Evolutionary conservation across 2,113 vertebrate genomes (phyloP), one percentile per base, ranked within the genome.

Genomic region (Tetrao urogallus): DNA sequence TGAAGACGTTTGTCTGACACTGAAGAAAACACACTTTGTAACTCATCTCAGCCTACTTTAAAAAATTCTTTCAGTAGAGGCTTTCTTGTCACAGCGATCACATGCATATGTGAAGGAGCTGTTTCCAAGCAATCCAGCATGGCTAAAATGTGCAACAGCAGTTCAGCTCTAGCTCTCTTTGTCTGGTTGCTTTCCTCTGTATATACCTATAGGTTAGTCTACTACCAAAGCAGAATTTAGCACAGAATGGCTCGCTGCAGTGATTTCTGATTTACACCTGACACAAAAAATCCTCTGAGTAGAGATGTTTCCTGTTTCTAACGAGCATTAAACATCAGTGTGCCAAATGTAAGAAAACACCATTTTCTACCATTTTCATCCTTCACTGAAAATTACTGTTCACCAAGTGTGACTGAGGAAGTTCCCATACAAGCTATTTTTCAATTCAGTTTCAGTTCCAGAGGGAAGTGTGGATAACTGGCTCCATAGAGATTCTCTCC

Each of bases 51-150:
- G 13, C n/a, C 60, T 28, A 19, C 11, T 27, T 72, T 8, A 56
- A 13, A 24, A 54, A 47, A 16, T 10, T 8, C 24, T 50, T 63
- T 47, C 40, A 32, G n/a, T 4, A 10, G 11, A 4, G 27, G n/a
- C 34, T 66, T 24, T 42, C 60, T 56, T 32, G 38, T 47, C 60
- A 8, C 60, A 12, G 14, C 17, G 77, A 22, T 70, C 0, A 5
- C 10, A 15, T 7, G 2, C 2, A 22, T 7, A 3, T 2, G 15
- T 6, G n/a, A 19, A 73, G 74, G 10, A 45, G 42, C 43, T 25
- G n/a, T 45, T 54, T 52, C 45, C 38, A 38, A 25, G 19, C 27
- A 45, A 61, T 40, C 28, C 8, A 5, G 10, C 6, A 16, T 0
- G 2, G 40, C 52, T 14, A 17, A 17, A 19, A 11, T 13, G n/a